A percentile compares a stretch with the other conserved stretches of the same genome.
phyloP scores from a whole-genome alignment of 2,888 invertebrate species.

The Neoascia interrupta region DNA sequence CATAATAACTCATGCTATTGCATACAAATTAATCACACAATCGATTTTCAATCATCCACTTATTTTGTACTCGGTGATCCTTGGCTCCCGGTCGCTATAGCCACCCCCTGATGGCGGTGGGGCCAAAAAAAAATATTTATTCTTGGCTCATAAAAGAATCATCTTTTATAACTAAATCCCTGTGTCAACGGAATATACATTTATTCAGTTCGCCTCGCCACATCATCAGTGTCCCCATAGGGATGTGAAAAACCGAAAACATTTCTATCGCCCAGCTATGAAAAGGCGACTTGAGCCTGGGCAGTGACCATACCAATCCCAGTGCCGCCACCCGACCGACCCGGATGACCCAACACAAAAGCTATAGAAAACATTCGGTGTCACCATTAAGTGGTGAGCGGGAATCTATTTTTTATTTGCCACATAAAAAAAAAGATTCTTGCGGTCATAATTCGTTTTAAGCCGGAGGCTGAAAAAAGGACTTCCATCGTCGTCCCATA shows the following conservation, averaged over 20 bases:
- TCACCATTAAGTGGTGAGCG: conserved; percentile 61
- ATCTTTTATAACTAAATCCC: conserved; percentile 65
- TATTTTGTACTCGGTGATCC: conserved; percentile 40
- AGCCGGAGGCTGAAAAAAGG: conserved; percentile 48
- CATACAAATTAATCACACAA: conserved; percentile 65
- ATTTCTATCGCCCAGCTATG: conserved; percentile 24
- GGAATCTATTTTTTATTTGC: conserved; percentile 65
- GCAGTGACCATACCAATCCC: too few species aligned
- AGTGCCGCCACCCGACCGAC: neutral
- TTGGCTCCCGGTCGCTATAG: neutral
- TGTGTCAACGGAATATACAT: conserved; percentile 55
- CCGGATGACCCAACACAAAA: conserved; percentile 9
- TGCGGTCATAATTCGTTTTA: conserved; percentile 62
- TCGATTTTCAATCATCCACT: conserved; percentile 68
- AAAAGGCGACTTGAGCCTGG: too few species aligned
- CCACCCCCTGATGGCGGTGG: neutral
- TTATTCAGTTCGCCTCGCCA: conserved; percentile 39
- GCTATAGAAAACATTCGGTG: conserved; percentile 57
- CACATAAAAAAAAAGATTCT: conserved; percentile 64
- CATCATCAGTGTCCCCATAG: too few species aligned
- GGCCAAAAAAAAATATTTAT: conserved; percentile 35
- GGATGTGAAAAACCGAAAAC: conserved; percentile 10
- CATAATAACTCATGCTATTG: conserved; percentile 54
- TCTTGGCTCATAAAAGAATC: conserved; percentile 64
- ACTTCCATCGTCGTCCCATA: conserved; percentile 11